Percentiles rank a stretch among this genome's conserved stretches.
phyloP scores from a whole-genome alignment of 2,113 vertebrate species.

The Eretmochelys imbricata region DNA sequence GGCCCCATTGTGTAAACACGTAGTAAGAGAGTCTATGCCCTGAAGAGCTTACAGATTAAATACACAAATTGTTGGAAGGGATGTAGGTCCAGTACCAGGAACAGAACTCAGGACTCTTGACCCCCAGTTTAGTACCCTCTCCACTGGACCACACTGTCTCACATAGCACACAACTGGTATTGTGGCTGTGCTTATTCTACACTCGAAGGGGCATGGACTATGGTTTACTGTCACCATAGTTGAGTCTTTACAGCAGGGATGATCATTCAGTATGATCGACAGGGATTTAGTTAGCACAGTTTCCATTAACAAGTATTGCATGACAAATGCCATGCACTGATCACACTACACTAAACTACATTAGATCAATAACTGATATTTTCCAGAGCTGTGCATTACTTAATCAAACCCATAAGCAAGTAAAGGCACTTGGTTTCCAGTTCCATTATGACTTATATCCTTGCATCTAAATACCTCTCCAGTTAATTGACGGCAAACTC shows the following conservation, averaged over 20 bases:
- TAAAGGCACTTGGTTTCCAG: not conserved
- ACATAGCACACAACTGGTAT: not conserved
- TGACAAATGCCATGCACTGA: not conserved
- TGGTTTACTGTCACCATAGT: not conserved
- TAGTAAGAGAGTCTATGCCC: not conserved
- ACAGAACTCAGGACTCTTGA: not conserved
- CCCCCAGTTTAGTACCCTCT: not conserved
- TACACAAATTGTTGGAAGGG: not conserved
- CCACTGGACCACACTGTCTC: not conserved
- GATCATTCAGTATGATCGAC: rapidly evolving
- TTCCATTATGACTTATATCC: not conserved
- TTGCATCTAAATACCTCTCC: not conserved
- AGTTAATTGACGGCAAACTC: not conserved
- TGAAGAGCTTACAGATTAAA: no score
- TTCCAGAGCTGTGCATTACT: not conserved
- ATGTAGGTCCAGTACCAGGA: not conserved
- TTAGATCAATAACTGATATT: not conserved
- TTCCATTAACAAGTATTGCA: not conserved
- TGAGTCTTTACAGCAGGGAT: not conserved
- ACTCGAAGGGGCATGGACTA: rapidly evolving
- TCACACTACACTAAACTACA: not conserved
- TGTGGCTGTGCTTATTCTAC: not conserved
- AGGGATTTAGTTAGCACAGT: rapidly evolving
- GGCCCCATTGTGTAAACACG: no score
- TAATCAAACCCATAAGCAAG: not conserved